Conservation (phyloP, 2,113 vertebrate species). For the Pygoscelis adeliae region DNA sequence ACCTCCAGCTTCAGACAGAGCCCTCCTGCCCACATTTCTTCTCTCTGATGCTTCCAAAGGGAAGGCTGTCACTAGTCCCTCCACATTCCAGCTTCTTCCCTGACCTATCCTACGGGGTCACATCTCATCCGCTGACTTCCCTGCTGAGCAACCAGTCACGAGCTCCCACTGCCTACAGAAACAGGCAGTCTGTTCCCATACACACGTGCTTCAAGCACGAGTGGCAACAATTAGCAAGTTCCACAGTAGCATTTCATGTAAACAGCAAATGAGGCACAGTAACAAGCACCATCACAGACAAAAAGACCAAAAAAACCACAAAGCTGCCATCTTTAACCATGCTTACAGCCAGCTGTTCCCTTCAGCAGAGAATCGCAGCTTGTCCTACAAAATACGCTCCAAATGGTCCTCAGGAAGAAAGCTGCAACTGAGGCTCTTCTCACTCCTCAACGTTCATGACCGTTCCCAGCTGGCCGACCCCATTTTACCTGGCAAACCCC, state of each 20-base stretch:
- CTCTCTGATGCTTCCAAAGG: not conserved
- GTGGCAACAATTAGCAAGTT: not conserved
- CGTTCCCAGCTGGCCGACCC: not conserved
- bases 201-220: accelerated
- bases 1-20: not conserved
- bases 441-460: not conserved
- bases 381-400: not conserved
- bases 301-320: not conserved
- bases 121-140: not conserved
- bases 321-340: not conserved
- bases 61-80: not conserved
- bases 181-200: not conserved
- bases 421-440: not conserved
- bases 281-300: not conserved
- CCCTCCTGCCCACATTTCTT: not conserved
- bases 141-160: not conserved
- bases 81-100: not conserved
- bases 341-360: not conserved
- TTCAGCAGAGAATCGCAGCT: not conserved
- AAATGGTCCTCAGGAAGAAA: not conserved
- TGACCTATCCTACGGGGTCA: accelerated
- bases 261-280: conserved; percentile 45
- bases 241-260: not conserved
- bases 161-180: not conserved
- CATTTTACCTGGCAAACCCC: not conserved